Conservation (phyloP, 2,888 invertebrate species). For the Ethmia dodecea region DNA sequence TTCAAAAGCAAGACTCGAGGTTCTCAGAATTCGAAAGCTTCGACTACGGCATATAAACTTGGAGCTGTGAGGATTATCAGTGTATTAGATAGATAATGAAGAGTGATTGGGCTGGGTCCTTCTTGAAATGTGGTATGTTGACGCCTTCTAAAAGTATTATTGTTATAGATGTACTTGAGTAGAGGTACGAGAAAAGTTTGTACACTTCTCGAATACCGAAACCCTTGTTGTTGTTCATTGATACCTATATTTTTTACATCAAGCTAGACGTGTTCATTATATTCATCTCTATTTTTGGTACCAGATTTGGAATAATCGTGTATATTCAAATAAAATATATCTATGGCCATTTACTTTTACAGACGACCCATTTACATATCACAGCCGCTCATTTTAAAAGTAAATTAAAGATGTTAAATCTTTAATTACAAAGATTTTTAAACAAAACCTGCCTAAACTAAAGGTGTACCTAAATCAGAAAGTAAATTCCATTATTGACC, state of each 20-base stretch:
- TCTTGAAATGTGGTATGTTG: conserved; percentile 64
- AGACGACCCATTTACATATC: too few relatives aligned
- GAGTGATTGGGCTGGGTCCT: conserved; percentile 59
- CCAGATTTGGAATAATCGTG: conserved; percentile 26
- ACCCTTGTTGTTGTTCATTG: conserved; percentile 75
- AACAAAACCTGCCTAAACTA: too few relatives aligned
- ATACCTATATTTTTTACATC: conserved; percentile 76
- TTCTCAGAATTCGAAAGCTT: conserved; percentile 90
- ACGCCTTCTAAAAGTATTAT: conserved; percentile 75
- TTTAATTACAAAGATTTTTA: too few relatives aligned
- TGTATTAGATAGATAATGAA: conserved; percentile 70
- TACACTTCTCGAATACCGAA: conserved; percentile 72
- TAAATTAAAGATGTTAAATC: too few relatives aligned
- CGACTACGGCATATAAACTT: conserved; percentile 82
- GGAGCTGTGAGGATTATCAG: conserved; percentile 72
- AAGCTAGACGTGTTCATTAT: conserved; percentile 73
- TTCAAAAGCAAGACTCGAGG: conserved; percentile 93
- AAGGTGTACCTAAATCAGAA: too few relatives aligned
- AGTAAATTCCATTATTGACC: too few relatives aligned
- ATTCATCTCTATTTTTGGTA: conserved; percentile 74
- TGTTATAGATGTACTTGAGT: conserved; percentile 73
- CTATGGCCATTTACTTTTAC: not conserved
- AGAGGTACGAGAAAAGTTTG: conserved; percentile 72
- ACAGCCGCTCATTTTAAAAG: too few relatives aligned
- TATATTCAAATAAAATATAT: not conserved